A percentile compares a stretch with the other conserved stretches of the same genome.
phyloP scores from a whole-genome alignment of 2,888 invertebrate genomes.

The Tiphia femorata region DNA sequence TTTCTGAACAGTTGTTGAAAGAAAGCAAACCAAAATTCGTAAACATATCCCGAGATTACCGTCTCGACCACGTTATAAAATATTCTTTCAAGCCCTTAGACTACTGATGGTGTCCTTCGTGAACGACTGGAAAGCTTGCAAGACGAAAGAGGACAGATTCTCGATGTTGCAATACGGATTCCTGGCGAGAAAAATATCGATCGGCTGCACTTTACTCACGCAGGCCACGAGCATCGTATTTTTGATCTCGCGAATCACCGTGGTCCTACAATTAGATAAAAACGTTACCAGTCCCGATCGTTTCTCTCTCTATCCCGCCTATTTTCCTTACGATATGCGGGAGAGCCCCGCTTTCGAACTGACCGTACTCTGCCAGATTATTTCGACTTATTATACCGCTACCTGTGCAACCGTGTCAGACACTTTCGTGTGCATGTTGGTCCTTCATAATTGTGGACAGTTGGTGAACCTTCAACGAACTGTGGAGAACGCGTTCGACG shows the following conservation, averaged over 20 bases:
- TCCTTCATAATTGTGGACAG: conserved; percentile 39
- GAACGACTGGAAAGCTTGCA: conserved; percentile 15
- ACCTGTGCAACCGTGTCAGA: conserved; percentile 33
- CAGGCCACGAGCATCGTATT: conserved; percentile 22
- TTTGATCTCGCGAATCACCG: conserved; percentile 5
- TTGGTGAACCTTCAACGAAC: conserved; percentile 22
- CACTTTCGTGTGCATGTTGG: conserved; percentile 36
- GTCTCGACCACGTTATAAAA: too few species aligned
- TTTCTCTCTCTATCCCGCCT: conserved; percentile 16
- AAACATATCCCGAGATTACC: too few species aligned
- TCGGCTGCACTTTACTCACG: conserved; percentile 30
- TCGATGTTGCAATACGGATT: conserved; percentile 22
- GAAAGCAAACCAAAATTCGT: not conserved
- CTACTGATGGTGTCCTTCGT: conserved; percentile 21
- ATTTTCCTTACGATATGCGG: conserved; percentile 29
- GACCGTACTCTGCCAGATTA: conserved; percentile 17
- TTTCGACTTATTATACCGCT: conserved; percentile 17
- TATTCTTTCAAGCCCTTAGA: conserved; percentile 31
- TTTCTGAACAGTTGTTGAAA: too few species aligned
- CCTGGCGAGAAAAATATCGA: conserved; percentile 12
- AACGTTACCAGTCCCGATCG: not conserved
- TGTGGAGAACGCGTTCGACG: conserved; percentile 12
- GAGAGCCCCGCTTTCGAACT: conserved; percentile 10
- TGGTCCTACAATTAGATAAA: conserved; percentile 1
- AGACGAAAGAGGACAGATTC: conserved; percentile 3